phyloP scores from a whole-genome alignment of 2,113 vertebrate species.

The Eupsittula cactorum region DNA sequence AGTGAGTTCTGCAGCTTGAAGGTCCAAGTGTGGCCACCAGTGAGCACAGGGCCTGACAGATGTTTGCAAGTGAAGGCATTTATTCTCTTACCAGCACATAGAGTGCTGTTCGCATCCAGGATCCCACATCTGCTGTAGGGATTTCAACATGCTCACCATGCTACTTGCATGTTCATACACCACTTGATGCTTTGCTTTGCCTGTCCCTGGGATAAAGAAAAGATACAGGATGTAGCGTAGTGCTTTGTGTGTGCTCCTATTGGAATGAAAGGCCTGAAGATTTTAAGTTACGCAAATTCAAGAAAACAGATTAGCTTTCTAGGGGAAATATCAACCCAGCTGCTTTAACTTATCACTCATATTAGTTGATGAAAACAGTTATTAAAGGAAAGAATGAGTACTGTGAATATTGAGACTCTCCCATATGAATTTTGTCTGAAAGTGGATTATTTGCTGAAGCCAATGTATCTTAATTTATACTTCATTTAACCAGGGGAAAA shows the following conservation, averaged over 20 bases:
- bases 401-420: not conserved
- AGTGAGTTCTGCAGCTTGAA: not conserved
- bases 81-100: not conserved
- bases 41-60: not conserved
- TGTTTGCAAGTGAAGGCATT: not conserved
- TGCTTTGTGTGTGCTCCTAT: not conserved
- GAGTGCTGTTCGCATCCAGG: not conserved
- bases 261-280: not conserved
- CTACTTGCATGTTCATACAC: not conserved
- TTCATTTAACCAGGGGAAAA: not conserved
- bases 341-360: slow-evolving; percentile 1
- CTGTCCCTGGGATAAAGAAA: not conserved
- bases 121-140: not conserved
- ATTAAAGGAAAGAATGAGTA: slow-evolving; percentile 31
- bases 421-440: not conserved
- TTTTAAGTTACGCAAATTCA: not conserved
- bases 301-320: not conserved
- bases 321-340: not conserved
- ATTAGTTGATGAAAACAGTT: slow-evolving; percentile 35
- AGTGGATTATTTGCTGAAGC: slow-evolving; percentile 36
- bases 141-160: not conserved
- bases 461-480: slow-evolving; percentile 6
- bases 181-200: not conserved
- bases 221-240: accelerated
- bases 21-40: not conserved